phyloP scores from a whole-genome alignment of 2,888 invertebrate species.

The Diadegma fenestrale region DNA sequence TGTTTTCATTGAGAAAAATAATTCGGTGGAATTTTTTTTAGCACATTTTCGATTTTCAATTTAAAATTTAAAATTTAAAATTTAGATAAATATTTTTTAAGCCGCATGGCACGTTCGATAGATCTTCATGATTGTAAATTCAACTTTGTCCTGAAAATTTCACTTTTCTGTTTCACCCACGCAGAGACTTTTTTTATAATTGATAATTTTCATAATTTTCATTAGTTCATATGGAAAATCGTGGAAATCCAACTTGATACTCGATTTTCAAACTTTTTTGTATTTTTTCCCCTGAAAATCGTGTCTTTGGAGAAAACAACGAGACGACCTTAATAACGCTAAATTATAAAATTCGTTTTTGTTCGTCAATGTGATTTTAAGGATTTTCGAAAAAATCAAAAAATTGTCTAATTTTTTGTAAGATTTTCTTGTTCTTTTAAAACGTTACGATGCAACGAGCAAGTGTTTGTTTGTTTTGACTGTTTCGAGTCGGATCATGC shows the following conservation, averaged over 20 bases:
- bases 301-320: no score
- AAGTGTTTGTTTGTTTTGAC: not conserved
- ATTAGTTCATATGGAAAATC: no score
- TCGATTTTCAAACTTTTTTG: no score
- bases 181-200: no score
- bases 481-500: not conserved
- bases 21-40: not conserved
- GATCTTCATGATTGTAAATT: constrained; percentile 19
- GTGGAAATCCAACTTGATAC: no score
- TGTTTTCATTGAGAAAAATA: not conserved
- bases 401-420: not conserved
- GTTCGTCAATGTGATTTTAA: no score
- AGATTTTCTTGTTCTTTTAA: not conserved
- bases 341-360: no score
- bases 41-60: not conserved
- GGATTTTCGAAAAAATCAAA: not conserved
- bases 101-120: constrained; percentile 15
- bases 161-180: not conserved
- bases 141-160: constrained; percentile 13
- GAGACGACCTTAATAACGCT: no score
- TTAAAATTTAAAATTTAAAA: no score
- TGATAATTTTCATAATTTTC: no score
- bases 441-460: not conserved
- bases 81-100: constrained; percentile 51
- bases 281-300: no score